Percentiles rank a stretch among this genome's conserved stretches.
Conservation (phyloP, 2,797 vertebrate genomes). For the Trachurus trachurus region DNA sequence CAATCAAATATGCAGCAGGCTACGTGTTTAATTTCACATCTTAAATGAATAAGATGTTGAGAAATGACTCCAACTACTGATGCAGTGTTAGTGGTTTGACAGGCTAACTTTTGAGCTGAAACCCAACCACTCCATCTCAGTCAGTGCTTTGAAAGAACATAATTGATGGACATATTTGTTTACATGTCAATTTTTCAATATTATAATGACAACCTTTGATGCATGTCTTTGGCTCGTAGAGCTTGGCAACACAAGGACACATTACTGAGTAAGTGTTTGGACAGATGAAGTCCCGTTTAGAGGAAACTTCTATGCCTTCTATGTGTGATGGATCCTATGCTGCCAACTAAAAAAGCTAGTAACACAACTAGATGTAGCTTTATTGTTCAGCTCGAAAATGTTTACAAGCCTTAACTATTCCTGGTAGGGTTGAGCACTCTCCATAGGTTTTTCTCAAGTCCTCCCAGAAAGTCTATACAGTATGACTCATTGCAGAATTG, state of each 20-base stretch:
- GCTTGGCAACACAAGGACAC: slow-evolving; percentile 32
- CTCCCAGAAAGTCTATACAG: neutral
- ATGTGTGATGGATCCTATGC: slow-evolving; percentile 12
- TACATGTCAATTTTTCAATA: slow-evolving; percentile 48
- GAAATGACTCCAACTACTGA: no score
- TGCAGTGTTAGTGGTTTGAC: neutral
- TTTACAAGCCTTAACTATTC: neutral
- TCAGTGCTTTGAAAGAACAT: slow-evolving; percentile 20
- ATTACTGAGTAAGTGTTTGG: slow-evolving; percentile 37
- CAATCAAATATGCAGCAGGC: neutral
- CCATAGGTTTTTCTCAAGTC: neutral
- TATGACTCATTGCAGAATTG: neutral
- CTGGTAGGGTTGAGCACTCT: neutral
- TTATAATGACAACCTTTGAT: slow-evolving; percentile 47
- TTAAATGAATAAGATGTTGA: no score
- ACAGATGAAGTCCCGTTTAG: neutral
- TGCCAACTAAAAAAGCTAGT: slow-evolving; percentile 4
- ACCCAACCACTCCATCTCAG: slow-evolving; percentile 11
- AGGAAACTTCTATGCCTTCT: neutral
- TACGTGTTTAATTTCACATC: neutral
- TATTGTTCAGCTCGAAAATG: neutral
- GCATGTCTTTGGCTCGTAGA: slow-evolving; percentile 18
- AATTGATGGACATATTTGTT: slow-evolving; percentile 61
- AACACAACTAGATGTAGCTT: slow-evolving; percentile 10
- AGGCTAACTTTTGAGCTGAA: slow-evolving; percentile 19